Evolutionary conservation across 1,140 invertebrate species (phyloP), one percentile per base, ranked within the genome.

Genomic region (Anoplolepis gracilipes): DNA sequence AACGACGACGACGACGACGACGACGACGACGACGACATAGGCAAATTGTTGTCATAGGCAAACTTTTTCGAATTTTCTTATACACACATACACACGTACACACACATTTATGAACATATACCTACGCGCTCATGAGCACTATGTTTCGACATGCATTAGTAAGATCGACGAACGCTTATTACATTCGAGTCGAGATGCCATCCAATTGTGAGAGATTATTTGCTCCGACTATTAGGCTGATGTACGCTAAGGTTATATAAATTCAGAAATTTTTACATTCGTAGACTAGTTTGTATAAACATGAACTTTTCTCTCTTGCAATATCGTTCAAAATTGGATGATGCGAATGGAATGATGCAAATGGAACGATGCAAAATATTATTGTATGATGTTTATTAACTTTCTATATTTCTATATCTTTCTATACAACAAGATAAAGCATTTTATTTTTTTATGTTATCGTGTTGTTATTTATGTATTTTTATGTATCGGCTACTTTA

Each of bases 21-120:
- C 39, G 67, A 59, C 36, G 53, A 4, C 28, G 49, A 22, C 42
- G 19, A 69, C 39, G 67, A 59, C 36, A 53, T n/a, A n/a, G n/a
- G n/a, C n/a, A n/a, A n/a, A n/a, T 22, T 46, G 36, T 61, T 72
- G 67, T 82, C 78, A 61, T 42, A 59, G 78, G 67, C 53, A 53
- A 46, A 82, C 53, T 36, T 82, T 73, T 72, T 72, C 67, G 53
- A 82, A 82, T 72, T 72, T 72, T 72, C 36, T 30, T 28, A 28
- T 16, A 59, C 8, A 25, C 55, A 25, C 22, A 16, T 16, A 16
- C 13, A 28, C 36, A 22, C 4, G 46, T 22, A 67, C 4, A 22
- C 22, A 22, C 46, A n/a, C 36, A 25, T 28, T 1, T 25, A 39
- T 22, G n/a, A 36, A 73, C 11, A 36, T 6, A 57, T 13, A 36